These are phyloP conservation scores for Aurelia aurita DNA, from an alignment of 30 jellyfish, hydroid and myxozoan genomes.

Conservation along the genomic window DNA sequence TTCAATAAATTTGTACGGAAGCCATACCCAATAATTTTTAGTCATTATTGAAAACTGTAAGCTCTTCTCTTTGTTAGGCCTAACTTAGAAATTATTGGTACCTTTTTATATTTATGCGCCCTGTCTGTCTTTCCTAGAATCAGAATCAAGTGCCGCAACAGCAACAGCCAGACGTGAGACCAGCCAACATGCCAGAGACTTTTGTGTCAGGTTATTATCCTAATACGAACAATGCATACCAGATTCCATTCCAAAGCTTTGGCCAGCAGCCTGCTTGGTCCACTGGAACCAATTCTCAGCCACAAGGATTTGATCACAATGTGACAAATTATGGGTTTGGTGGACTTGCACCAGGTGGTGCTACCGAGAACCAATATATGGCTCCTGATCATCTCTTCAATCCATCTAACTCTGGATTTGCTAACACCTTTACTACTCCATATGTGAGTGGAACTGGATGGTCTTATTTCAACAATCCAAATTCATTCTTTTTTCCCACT, in stretches of 20 bases:
- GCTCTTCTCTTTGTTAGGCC: too few relatives aligned
- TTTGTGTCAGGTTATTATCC: constrained; percentile 73
- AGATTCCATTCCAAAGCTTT: constrained; percentile 85
- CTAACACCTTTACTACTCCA: constrained; percentile 85
- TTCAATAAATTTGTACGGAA: too few relatives aligned
- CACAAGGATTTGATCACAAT: constrained; percentile 87
- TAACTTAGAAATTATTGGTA: too few relatives aligned
- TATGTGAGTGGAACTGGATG: constrained; percentile 82
- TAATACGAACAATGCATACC: constrained; percentile 70
- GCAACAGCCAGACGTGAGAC: constrained; percentile 52
- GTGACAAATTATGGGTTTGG: constrained; percentile 85
- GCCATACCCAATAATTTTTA: too few relatives aligned
- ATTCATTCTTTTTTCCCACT: constrained; percentile 94
- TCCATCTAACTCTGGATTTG: constrained; percentile 88
- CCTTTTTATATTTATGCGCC: not conserved
- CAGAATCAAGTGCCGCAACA: constrained; percentile 61
- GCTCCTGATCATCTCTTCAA: constrained; percentile 88
- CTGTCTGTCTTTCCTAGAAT: not conserved
- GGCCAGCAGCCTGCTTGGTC: constrained; percentile 95
- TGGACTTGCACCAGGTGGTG: constrained; percentile 87
- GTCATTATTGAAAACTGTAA: too few relatives aligned
- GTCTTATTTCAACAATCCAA: constrained; percentile 97
- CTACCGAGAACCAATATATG: constrained; percentile 75
- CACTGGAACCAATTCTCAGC: constrained; percentile 88
- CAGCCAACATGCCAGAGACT: constrained; percentile 69